Evolutionary conservation across 2,888 invertebrate genomes (phyloP).

Genomic region (Temnothorax unifasciatus): DNA sequence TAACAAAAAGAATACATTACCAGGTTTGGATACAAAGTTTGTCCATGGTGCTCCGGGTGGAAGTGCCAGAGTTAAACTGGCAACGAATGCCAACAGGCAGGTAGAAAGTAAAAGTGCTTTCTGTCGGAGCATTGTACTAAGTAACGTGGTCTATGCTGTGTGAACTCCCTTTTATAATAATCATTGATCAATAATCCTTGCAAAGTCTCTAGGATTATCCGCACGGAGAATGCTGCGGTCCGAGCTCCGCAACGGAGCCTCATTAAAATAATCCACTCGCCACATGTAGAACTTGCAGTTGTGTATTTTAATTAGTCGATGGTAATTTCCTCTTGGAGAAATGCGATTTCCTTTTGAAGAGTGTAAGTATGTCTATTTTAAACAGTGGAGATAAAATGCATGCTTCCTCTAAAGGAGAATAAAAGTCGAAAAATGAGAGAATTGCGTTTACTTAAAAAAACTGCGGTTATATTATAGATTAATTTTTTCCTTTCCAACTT

Average conservation of each 20-base stretch:
- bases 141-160: conserved; percentile 38
- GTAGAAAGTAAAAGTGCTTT: conserved; percentile 71
- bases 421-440: background rate
- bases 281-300: conserved; percentile 73
- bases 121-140: conserved; percentile 74
- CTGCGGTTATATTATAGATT: background rate
- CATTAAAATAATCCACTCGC: conserved; percentile 71
- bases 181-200: conserved; percentile 68
- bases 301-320: conserved; percentile 75
- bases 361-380: conserved; percentile 27
- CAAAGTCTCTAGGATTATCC: conserved; percentile 72
- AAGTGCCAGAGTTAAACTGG: conserved; percentile 70
- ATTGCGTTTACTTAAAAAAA: background rate
- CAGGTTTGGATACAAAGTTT: conserved; percentile 67
- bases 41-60: conserved; percentile 77
- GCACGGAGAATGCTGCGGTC: conserved; percentile 35
- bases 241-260: conserved; percentile 52
- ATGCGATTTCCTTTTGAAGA: conserved; percentile 73
- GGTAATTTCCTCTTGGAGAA: conserved; percentile 54
- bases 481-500: background rate
- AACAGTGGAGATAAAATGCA: conserved; percentile 3
- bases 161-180: conserved; percentile 76
- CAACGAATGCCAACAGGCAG: conserved; percentile 69
- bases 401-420: background rate
- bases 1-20: conserved; percentile 59